These are phyloP conservation scores for Philotrypesis tridentata DNA, from an alignment of 1,140 invertebrate genomes.

Conservation along the genomic window DNA sequence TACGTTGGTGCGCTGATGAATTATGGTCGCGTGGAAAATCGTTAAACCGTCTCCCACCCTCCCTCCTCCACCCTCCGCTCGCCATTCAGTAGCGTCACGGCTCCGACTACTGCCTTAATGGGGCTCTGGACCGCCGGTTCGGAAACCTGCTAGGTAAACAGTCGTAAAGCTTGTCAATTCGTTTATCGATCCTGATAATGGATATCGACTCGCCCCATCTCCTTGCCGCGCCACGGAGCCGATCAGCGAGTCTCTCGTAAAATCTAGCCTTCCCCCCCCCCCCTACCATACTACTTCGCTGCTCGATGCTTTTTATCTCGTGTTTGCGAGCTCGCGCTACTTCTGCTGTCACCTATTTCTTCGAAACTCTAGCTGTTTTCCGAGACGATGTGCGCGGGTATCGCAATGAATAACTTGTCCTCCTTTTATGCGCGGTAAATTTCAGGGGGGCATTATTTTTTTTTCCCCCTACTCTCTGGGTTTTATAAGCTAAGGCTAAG, in stretches of 20 bases:
- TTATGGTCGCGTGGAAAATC: slow-evolving; percentile 45
- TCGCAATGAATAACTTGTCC: too few relatives aligned
- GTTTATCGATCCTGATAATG: slow-evolving; percentile 45
- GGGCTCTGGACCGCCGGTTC: background rate
- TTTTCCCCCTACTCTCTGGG: too few relatives aligned
- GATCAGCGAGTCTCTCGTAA: background rate
- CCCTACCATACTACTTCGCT: too few relatives aligned
- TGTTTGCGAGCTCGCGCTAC: too few relatives aligned
- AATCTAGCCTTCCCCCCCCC: too few relatives aligned
- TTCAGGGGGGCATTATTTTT: too few relatives aligned
- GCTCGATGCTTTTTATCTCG: too few relatives aligned
- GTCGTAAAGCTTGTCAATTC: slow-evolving; percentile 41
- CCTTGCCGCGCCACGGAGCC: background rate
- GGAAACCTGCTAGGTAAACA: slow-evolving; percentile 40
- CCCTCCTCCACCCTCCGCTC: background rate
- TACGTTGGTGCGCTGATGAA: slow-evolving; percentile 34
- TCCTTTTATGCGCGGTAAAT: too few relatives aligned
- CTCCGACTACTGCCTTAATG: background rate
- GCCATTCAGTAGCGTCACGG: background rate
- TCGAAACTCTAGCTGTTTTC: too few relatives aligned
- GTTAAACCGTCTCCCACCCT: slow-evolving; percentile 30
- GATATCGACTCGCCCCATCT: slow-evolving; percentile 25
- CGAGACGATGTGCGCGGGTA: too few relatives aligned
- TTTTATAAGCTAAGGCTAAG: too few relatives aligned
- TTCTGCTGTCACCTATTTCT: too few relatives aligned